These are phyloP conservation scores for Nasonovia ribisnigri DNA, from an alignment of 2,888 invertebrate genomes.

Conservation along the genomic window DNA sequence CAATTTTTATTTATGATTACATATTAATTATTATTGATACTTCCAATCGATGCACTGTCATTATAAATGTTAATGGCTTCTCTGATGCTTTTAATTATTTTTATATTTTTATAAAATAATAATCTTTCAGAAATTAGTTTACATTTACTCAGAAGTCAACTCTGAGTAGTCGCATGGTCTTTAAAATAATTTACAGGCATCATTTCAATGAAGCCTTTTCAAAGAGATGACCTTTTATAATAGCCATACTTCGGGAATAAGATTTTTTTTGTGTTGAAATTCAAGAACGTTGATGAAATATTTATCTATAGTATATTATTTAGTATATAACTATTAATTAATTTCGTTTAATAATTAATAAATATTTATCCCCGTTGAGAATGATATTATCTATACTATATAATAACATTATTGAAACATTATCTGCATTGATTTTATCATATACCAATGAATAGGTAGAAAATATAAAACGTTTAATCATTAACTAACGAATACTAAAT, in stretches of 20 bases:
- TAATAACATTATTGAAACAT: neutral
- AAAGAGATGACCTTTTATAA: neutral
- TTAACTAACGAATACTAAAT: neutral
- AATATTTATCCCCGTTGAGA: neutral
- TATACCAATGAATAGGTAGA: neutral
- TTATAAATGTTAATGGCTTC: conserved; percentile 12
- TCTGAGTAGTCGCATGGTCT: neutral
- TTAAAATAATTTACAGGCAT: neutral
- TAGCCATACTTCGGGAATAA: neutral
- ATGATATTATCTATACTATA: neutral
- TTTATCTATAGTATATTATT: neutral
- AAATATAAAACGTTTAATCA: conserved; percentile 13
- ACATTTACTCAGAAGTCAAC: neutral
- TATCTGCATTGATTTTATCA: neutral
- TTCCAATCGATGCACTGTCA: neutral
- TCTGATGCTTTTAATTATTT: neutral
- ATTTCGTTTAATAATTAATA: neutral
- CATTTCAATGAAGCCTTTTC: neutral
- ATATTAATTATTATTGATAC: neutral
- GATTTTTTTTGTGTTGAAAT: neutral
- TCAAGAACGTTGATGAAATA: neutral
- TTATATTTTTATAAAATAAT: neutral
- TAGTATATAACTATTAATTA: neutral
- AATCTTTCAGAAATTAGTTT: neutral
- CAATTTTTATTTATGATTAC: neutral